phyloP scores from a whole-genome alignment of 1,140 invertebrate genomes.

The Holotrichia oblita region DNA sequence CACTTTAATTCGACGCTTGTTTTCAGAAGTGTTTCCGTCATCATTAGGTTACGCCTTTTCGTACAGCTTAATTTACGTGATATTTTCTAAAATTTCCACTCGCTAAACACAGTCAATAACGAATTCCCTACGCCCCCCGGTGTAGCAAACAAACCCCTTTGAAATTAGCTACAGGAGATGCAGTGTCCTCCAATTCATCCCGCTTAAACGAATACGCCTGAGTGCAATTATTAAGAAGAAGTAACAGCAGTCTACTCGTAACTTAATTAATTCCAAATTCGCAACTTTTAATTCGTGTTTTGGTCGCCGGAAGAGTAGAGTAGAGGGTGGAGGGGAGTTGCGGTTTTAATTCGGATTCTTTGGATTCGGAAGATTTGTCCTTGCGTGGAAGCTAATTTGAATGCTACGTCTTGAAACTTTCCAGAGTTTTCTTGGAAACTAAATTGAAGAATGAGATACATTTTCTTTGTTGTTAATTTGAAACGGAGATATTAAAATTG shows the following conservation, averaged over 20 bases:
- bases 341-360: background rate
- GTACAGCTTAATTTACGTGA: too few species aligned
- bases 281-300: constrained; percentile 6
- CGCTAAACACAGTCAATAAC: too few species aligned
- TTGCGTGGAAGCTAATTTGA: background rate
- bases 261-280: background rate
- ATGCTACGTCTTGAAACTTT: background rate
- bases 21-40: too few species aligned
- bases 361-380: background rate
- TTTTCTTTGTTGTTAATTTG: too few species aligned
- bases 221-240: background rate
- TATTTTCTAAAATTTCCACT: too few species aligned
- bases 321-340: background rate
- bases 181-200: background rate
- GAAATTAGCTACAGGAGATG: background rate
- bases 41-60: too few species aligned
- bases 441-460: too few species aligned
- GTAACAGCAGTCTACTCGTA: too few species aligned
- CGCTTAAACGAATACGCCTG: background rate
- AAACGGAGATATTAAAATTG: too few species aligned
- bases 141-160: background rate
- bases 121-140: too few species aligned
- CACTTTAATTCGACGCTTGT: too few species aligned
- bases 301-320: background rate
- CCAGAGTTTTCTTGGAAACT: background rate